Evolutionary conservation across 2,888 invertebrate genomes (phyloP), one percentile per base, ranked within the genome.

Genomic region (Drosophila picticornis): DNA sequence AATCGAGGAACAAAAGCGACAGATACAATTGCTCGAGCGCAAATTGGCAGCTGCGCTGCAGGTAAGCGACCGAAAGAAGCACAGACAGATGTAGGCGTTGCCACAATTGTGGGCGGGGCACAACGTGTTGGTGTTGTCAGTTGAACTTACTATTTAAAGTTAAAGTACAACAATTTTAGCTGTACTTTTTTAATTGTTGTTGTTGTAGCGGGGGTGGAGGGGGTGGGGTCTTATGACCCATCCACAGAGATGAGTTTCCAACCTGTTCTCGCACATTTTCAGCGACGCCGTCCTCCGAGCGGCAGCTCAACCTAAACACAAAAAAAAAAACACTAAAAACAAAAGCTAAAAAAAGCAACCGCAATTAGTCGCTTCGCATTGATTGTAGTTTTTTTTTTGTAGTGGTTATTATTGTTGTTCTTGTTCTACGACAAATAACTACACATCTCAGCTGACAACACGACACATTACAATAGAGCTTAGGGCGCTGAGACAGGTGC

Each of bases 1-100:
- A 91, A 93, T 97, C 82, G 97, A 97, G 91, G 97, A 97, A 90
- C 94, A 96, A 72, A 97, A 96, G 92, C 95, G 96, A 89, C 96
- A 95, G 93, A 97, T 97, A 87, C 94, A 95, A 60, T 95, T 96
- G 86, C 93, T 98, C 74, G 97, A 98, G 91, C 96, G 96, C 92
- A 96, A 96, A 94, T 92, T 97, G 81, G 95, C 96, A 91, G 96
- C 96, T 86, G 95, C 95, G 56, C 91, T 96, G 91, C 94, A 95
- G 94, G 95, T 95, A 93, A 93, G 88, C 74, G 58, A 55, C 59
- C 19, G 1, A 38, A n/a, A 7, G 38, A 2, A n/a, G 25, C 43
- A 31, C 31, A 43, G 27, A 38, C 38, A 40, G 38, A 57, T 57
- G 57, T 16, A 43, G 57, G 31, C 43, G 57, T 43, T 40, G 22